Base-by-base conservation (phyloP, 1,140 invertebrate genomes). In the Latrodectus geometricus region DNA sequence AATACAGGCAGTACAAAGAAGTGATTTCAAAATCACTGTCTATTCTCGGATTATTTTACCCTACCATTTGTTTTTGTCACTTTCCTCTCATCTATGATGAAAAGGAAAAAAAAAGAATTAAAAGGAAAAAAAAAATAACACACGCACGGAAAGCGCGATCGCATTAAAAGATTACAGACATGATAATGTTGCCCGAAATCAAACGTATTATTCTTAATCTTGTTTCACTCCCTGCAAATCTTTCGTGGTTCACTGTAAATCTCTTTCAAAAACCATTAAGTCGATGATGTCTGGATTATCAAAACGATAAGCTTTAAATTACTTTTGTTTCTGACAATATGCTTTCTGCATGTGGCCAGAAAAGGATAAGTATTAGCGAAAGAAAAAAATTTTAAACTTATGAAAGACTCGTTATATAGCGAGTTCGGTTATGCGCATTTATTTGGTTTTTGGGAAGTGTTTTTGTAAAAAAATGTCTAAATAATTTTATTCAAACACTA, bases 241-340 rank as follows among this genome's bases (percentile, higher is more conserved):
- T 82, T 82, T 82, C 76, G 76, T 82, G 79, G 68, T 83, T 52
- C 66, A 9, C 52, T 77, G 83, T 20, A 86, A 86, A 86, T 86
- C 83, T 86, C 83, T 78, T 86, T 86, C 83, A 86, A 86, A 86
- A 86, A 86, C 83, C 74, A 86, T 86, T 86, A 77, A 86, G 75
- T 86, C 75, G 52, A 61, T 74, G 81, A 56, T 65, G 80, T 65
- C 73, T 70, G 83, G 83, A 86, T 86, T 86, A 86, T 72, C 66
- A 74, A 76, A 86, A 73, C 83, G 65, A 86, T 86, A 86, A 86
- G 83, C 83, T 78, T 86, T 86, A 78, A 86, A 77, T 86, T 86
- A 86, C 83, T 86, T 86, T 86, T 86, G 83, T 76, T 86, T 86
- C 75, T 86, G 50, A 17, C 11, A 61, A 17, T 61, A 17, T 61